Evolutionary conservation across 2,797 vertebrate genomes (phyloP).

Genomic region (Micrastur ruficollis): DNA sequence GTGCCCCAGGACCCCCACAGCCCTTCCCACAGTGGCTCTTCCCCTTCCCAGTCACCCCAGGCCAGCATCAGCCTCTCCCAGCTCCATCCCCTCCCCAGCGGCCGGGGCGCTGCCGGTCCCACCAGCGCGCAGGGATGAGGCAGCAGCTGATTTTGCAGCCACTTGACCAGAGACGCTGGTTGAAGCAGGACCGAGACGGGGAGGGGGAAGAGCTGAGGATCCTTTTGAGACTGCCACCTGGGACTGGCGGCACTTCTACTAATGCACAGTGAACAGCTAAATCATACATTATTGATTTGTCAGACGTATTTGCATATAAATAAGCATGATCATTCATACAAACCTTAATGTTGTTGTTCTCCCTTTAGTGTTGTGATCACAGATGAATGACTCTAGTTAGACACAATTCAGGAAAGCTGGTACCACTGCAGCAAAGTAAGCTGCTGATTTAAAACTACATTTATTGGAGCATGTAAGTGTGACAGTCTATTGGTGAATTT

Average conservation of each 20-base stretch:
- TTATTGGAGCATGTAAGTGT: slow-evolving; percentile 90
- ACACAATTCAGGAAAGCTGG: slow-evolving; percentile 74
- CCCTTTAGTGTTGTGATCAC: slow-evolving; percentile 78
- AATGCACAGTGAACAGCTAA: slow-evolving; percentile 75
- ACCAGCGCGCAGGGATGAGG: neutral
- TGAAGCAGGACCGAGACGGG: neutral
- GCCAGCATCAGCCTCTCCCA: neutral
- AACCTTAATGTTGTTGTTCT: slow-evolving; percentile 73
- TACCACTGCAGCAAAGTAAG: slow-evolving; percentile 73
- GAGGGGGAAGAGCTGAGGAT: slow-evolving; percentile 33
- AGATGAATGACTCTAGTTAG: slow-evolving; percentile 83
- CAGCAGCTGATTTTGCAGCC: slow-evolving; percentile 31
- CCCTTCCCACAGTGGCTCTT: neutral
- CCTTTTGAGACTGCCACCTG: slow-evolving; percentile 63
- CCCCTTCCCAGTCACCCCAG: neutral
- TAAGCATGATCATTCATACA: slow-evolving; percentile 82
- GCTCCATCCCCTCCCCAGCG: neutral
- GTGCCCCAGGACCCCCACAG: neutral
- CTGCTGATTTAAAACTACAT: slow-evolving; percentile 84
- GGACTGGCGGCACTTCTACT: slow-evolving; percentile 47
- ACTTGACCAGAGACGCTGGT: slow-evolving; percentile 1
- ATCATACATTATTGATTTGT: slow-evolving; percentile 86
- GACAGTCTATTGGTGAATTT: slow-evolving; percentile 81
- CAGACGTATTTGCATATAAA: slow-evolving; percentile 85
- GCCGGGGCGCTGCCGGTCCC: neutral